Conservation (phyloP, 2,113 vertebrate species). For the Scomber scombrus region DNA sequence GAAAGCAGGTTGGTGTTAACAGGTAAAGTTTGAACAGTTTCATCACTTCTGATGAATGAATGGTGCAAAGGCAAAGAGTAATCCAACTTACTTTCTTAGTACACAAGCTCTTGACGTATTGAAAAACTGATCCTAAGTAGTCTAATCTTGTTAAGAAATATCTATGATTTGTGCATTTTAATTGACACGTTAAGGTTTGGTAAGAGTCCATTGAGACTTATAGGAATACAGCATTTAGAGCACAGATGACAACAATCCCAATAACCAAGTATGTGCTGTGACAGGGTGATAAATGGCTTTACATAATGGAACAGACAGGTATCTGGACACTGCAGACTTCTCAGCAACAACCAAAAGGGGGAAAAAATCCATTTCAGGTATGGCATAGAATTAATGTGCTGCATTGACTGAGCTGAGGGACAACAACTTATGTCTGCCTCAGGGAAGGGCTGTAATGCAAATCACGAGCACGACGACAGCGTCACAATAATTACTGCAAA, state of each 20-base stretch:
- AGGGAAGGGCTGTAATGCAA: constrained; percentile 11
- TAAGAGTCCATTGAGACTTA: neutral
- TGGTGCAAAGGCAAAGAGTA: neutral
- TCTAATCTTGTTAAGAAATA: constrained; percentile 12
- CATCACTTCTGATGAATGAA: constrained; percentile 8
- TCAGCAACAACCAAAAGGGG: constrained; percentile 39
- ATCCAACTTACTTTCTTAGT: neutral
- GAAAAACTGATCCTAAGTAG: neutral
- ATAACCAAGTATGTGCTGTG: constrained; percentile 46
- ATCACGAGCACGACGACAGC: neutral
- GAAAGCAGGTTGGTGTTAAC: neutral
- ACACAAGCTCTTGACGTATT: neutral
- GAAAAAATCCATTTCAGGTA: constrained; percentile 68
- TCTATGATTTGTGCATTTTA: constrained; percentile 12
- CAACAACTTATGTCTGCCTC: constrained; percentile 3
- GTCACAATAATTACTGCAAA: neutral
- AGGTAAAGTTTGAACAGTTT: neutral
- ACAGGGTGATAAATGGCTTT: constrained; percentile 73
- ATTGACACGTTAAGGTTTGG: constrained; percentile 5
- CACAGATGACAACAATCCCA: constrained; percentile 48
- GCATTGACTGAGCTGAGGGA: constrained; percentile 52
- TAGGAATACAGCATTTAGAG: constrained; percentile 26
- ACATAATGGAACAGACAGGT: constrained; percentile 61
- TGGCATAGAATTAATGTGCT: constrained; percentile 63
- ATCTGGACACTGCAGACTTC: constrained; percentile 56